Evolutionary conservation across 2,888 invertebrate genomes (phyloP).

Genomic region (Zeuzera pyrina): DNA sequence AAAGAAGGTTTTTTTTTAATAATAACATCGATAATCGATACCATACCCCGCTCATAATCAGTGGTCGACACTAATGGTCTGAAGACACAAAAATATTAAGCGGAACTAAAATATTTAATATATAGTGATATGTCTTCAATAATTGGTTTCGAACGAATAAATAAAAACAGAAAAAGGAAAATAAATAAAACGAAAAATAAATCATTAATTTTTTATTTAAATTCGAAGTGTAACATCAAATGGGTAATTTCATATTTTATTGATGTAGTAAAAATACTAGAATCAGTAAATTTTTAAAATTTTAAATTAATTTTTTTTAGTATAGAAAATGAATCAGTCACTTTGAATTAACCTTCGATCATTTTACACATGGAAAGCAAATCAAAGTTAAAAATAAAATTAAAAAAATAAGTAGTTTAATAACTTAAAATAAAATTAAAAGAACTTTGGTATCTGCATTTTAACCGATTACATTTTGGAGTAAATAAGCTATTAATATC

Average conservation of each 20-base stretch:
- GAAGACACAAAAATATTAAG: too few relatives aligned
- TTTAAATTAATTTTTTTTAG: constrained; percentile 18
- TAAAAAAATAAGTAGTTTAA: constrained; percentile 53
- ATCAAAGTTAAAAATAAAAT: constrained; percentile 30
- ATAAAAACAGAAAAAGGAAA: constrained; percentile 30
- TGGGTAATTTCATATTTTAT: too few relatives aligned
- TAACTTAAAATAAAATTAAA: constrained; percentile 64
- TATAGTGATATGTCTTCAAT: constrained; percentile 56
- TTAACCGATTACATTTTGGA: constrained; percentile 67
- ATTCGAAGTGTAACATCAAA: constrained; percentile 68
- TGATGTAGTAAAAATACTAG: too few relatives aligned
- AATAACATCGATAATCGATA: too few relatives aligned
- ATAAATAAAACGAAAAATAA: constrained; percentile 47
- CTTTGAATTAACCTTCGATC: constrained; percentile 12
- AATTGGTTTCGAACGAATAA: constrained; percentile 25
- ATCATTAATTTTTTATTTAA: constrained; percentile 54
- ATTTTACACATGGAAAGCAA: background rate
- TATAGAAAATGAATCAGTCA: constrained; percentile 14
- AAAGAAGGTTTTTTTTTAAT: too few relatives aligned
- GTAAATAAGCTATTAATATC: constrained; percentile 52
- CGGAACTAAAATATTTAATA: too few relatives aligned
- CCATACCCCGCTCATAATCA: too few relatives aligned
- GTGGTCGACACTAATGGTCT: too few relatives aligned
- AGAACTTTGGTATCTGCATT: constrained; percentile 72
- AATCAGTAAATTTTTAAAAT: constrained; percentile 20